Percentiles rank a stretch among this genome's conserved stretches.
Conservation (phyloP, 1,140 invertebrate species). For the Aphelenchoides avenae region DNA sequence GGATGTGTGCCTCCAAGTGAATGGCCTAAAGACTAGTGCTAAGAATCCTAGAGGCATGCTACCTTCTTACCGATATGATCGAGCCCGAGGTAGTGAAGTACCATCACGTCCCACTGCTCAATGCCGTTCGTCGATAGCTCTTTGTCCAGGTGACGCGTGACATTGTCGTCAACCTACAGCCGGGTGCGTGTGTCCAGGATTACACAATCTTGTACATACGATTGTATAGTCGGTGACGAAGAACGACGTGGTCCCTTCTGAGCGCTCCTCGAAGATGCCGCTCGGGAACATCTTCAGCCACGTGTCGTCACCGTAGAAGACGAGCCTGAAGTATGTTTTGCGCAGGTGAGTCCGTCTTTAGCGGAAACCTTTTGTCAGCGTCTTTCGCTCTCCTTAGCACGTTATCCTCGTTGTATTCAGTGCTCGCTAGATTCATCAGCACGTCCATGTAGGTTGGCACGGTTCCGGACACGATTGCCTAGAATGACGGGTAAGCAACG, state of each 20-base stretch:
- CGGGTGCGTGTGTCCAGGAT: too few species aligned
- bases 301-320: conserved; percentile 93
- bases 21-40: conserved; percentile 66
- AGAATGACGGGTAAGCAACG: too few species aligned
- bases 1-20: conserved; percentile 74
- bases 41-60: too few species aligned
- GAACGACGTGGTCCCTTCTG: conserved; percentile 83
- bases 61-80: conserved; percentile 93
- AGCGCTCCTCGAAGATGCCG: conserved; percentile 68
- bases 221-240: conserved; percentile 89
- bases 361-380: conserved; percentile 61
- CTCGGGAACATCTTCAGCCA: conserved; percentile 81
- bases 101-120: conserved; percentile 79
- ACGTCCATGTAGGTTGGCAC: conserved; percentile 86
- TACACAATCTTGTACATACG: conserved; percentile 64
- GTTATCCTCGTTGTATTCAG: conserved; percentile 73
- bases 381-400: conserved; percentile 69
- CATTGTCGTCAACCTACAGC: conserved; percentile 89
- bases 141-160: conserved; percentile 73
- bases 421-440: conserved; percentile 75
- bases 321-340: conserved; percentile 63
- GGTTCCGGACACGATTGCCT: conserved; percentile 80
- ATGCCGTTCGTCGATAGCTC: conserved; percentile 66
- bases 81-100: conserved; percentile 90
- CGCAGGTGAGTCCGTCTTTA: too few species aligned